A percentile compares a stretch with the other conserved stretches of the same genome.
Conservation (phyloP, 1,140 invertebrate genomes). For the Drosophila orosa region DNA sequence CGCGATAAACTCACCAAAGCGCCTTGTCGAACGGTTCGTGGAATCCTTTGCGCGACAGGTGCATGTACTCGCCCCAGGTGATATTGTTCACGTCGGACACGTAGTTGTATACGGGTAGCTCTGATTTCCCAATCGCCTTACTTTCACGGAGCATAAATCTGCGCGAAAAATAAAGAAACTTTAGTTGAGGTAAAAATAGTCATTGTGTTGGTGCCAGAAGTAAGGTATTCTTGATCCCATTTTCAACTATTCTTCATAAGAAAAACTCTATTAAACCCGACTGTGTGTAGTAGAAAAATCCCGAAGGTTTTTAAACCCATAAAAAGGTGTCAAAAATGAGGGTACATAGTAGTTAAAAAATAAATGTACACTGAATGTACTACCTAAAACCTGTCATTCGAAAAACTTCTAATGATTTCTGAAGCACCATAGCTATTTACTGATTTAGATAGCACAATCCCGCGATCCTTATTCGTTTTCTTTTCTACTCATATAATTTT, state of each 20-base stretch:
- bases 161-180: not conserved
- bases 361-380: no score
- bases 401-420: no score
- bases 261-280: not conserved
- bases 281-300: no score
- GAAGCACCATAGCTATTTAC: no score
- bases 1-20: constrained; percentile 70
- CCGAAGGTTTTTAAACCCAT: no score
- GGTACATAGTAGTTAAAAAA: no score
- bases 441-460: no score
- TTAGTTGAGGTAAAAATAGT: no score
- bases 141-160: constrained; percentile 60
- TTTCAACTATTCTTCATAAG: not conserved
- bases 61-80: constrained; percentile 85
- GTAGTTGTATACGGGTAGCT: constrained; percentile 85
- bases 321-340: no score
- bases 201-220: not conserved
- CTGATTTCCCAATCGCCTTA: constrained; percentile 54
- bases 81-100: constrained; percentile 83
- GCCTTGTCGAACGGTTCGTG: constrained; percentile 83
- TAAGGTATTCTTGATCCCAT: not conserved
- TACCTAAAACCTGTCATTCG: no score
- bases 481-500: no score
- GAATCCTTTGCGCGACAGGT: constrained; percentile 81
- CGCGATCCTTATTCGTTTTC: no score